Evolutionary conservation across 37 sponge, comb jelly and placozoan species (phyloP).

Genomic region (Theonella swinhoei): DNA sequence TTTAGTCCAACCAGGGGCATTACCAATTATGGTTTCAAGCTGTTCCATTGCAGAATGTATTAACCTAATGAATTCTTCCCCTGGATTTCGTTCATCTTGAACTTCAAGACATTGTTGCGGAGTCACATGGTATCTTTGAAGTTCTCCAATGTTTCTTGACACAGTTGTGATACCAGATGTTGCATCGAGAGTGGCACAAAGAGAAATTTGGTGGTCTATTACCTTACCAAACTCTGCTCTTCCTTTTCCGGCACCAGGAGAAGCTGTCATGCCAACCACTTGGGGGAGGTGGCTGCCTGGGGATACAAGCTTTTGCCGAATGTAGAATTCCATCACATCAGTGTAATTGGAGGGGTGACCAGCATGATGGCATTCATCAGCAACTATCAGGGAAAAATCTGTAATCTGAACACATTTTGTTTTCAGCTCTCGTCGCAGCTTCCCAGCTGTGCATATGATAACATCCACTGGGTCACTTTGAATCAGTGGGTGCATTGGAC

Average conservation of each 20-base stretch:
- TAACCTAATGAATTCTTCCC: background rate
- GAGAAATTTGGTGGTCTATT: constrained; percentile 37
- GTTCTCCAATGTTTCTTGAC: constrained; percentile 29
- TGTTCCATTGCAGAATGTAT: constrained; percentile 2
- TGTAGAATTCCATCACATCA: constrained; percentile 59
- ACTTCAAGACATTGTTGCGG: constrained; percentile 1
- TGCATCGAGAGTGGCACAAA: constrained; percentile 82
- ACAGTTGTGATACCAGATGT: constrained; percentile 57
- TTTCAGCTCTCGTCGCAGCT: constrained; percentile 40
- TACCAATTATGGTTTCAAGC: background rate
- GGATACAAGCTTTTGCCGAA: constrained; percentile 40
- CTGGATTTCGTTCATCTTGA: constrained; percentile 6
- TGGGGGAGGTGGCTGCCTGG: constrained; percentile 39
- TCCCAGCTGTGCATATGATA: constrained; percentile 72
- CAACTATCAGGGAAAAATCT: constrained; percentile 67
- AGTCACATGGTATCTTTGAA: constrained; percentile 7
- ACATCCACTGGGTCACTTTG: constrained; percentile 16
- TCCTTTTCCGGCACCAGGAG: constrained; percentile 61
- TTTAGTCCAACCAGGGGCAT: background rate
- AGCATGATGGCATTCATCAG: constrained; percentile 94
- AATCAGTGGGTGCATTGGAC: background rate
- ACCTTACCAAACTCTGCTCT: background rate
- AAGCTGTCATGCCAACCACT: constrained; percentile 72
- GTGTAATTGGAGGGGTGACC: constrained; percentile 56
- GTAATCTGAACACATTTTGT: constrained; percentile 17